Conservation (phyloP, 2,888 invertebrate species). For the Chrysotoxum bicinctum region DNA sequence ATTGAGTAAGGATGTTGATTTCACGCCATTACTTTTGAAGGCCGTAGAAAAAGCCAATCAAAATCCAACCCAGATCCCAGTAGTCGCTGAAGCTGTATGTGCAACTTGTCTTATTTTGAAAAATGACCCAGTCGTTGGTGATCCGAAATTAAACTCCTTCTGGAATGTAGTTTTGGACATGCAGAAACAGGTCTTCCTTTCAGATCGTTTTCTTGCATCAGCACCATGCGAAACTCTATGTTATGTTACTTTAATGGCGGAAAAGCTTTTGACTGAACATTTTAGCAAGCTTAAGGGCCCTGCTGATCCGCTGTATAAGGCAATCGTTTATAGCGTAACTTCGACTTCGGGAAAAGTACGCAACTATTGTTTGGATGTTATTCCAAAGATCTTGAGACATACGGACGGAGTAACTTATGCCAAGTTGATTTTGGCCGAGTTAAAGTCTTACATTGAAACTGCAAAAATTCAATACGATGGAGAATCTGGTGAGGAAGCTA, state of each 20-base stretch:
- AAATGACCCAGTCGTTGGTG: constrained; percentile 83
- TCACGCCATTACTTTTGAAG: constrained; percentile 86
- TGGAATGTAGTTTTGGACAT: constrained; percentile 89
- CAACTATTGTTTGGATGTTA: constrained; percentile 84
- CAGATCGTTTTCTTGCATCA: constrained; percentile 89
- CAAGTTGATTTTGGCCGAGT: constrained; percentile 85
- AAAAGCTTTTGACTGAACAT: constrained; percentile 88
- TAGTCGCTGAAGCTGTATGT: constrained; percentile 88
- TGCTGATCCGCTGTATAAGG: constrained; percentile 86
- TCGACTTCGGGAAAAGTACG: constrained; percentile 85
- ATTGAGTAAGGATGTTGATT: constrained; percentile 80
- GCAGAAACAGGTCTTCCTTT: constrained; percentile 90
- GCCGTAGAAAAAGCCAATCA: constrained; percentile 89
- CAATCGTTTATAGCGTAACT: constrained; percentile 87
- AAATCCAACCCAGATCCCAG: constrained; percentile 88
- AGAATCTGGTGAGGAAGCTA: constrained; percentile 75
- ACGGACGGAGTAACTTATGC: constrained; percentile 85
- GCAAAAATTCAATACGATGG: constrained; percentile 82
- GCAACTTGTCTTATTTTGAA: constrained; percentile 87
- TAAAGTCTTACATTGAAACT: constrained; percentile 86
- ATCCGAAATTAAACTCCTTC: constrained; percentile 82
- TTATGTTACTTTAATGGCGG: constrained; percentile 88
- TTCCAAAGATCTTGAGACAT: constrained; percentile 84
- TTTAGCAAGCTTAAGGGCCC: constrained; percentile 86
- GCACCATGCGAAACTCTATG: constrained; percentile 88